phyloP scores from a whole-genome alignment of 2,113 vertebrate genomes.

The Scartelaos histophorus region DNA sequence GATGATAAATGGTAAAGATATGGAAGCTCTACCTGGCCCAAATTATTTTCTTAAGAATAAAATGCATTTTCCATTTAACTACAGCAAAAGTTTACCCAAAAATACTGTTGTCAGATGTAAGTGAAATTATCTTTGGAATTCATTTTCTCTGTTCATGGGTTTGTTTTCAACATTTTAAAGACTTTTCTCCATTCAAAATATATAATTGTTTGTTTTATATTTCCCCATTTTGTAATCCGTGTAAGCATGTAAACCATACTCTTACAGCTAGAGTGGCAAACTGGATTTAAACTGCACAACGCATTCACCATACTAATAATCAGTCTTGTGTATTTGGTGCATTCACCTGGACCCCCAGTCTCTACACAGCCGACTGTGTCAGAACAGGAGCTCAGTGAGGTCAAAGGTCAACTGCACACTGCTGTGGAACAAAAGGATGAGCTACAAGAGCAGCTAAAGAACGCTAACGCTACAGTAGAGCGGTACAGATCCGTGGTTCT shows the following conservation, averaged over 20 bases:
- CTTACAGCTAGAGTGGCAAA: too few relatives aligned
- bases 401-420: conserved; percentile 81
- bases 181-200: too few relatives aligned
- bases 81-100: too few relatives aligned
- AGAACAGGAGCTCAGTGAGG: conserved; percentile 82
- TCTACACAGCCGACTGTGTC: conserved; percentile 48
- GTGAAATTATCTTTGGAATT: background rate
- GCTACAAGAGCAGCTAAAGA: conserved; percentile 87
- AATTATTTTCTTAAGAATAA: too few relatives aligned
- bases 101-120: background rate
- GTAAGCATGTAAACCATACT: too few relatives aligned
- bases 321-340: conserved; percentile 13
- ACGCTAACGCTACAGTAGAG: conserved; percentile 84
- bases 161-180: too few relatives aligned
- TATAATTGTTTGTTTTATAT: too few relatives aligned
- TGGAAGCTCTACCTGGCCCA: too few relatives aligned
- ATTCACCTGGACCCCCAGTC: conserved; percentile 45
- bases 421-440: conserved; percentile 86
- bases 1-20: too few relatives aligned
- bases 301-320: background rate
- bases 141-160: background rate
- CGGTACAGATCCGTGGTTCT: conserved; percentile 91
- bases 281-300: too few relatives aligned
- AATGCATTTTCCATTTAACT: too few relatives aligned
- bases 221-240: too few relatives aligned